These are phyloP conservation scores for Leptoclinus maculatus DNA, from an alignment of 2,797 vertebrate species.

Conservation along the genomic window DNA sequence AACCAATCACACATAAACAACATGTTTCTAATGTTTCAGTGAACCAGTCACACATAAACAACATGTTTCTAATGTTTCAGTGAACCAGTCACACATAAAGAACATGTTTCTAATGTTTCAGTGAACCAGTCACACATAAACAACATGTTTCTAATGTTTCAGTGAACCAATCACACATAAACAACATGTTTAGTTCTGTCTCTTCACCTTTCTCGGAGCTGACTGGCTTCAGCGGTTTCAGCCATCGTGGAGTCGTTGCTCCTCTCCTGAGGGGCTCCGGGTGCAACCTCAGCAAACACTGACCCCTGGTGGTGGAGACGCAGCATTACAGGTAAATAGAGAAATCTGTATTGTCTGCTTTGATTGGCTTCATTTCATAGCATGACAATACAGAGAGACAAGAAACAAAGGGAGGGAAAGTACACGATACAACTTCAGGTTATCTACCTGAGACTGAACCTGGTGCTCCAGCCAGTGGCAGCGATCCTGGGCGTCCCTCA, in stretches of 20 bases:
- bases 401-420: not conserved
- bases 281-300: conserved; percentile 84
- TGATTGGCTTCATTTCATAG: not conserved
- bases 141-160: no score
- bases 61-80: no score
- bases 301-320: conserved; percentile 76
- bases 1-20: no score
- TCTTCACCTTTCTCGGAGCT: conserved; percentile 88
- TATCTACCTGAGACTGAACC: conserved; percentile 76
- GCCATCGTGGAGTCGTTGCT: conserved; percentile 73
- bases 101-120: no score
- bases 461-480: conserved; percentile 87
- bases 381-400: not conserved
- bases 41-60: no score
- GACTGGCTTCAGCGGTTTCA: conserved; percentile 80
- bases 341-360: not conserved
- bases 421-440: not conserved
- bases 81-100: no score
- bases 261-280: conserved; percentile 90
- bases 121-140: no score
- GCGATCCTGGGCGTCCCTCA: conserved; percentile 87
- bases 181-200: not conserved
- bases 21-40: no score
- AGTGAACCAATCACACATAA: not conserved
- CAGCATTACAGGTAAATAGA: not conserved